phyloP scores from a whole-genome alignment of 2,113 vertebrate genomes.

The Brachypodius melanocephalos region DNA sequence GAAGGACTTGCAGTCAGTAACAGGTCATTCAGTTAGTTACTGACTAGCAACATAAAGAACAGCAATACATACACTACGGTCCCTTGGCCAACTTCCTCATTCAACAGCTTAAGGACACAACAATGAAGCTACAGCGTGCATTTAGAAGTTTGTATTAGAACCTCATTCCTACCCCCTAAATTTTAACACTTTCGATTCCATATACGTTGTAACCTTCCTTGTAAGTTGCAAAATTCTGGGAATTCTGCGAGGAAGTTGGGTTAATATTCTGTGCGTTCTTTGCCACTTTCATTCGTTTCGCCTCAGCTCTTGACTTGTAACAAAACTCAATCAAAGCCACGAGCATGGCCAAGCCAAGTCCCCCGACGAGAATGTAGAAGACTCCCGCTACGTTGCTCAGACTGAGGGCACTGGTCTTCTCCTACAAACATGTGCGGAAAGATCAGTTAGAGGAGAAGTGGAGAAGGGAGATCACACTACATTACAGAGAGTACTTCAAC shows the following conservation, averaged over 20 bases:
- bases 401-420: conserved; percentile 99
- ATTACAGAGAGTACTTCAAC: conserved; percentile 65
- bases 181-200: conserved; percentile 99
- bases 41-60: conserved; percentile 43
- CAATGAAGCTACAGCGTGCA: conserved; percentile 90
- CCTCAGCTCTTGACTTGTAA: conserved; percentile 99
- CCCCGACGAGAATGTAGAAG: conserved; percentile 99
- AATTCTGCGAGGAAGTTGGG: conserved; percentile 99
- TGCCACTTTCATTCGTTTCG: conserved; percentile 99
- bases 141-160: conserved; percentile 91
- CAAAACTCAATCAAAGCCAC: conserved; percentile 99
- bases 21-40: conserved; percentile 55
- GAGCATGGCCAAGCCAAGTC: conserved; percentile 99
- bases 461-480: conserved; percentile 51
- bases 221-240: conserved; percentile 99
- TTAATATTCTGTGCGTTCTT: conserved; percentile 99
- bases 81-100: conserved; percentile 86
- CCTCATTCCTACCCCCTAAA: conserved; percentile 99
- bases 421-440: conserved; percentile 86
- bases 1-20: conserved; percentile 49
- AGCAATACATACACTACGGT: conserved; percentile 76
- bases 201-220: conserved; percentile 99
- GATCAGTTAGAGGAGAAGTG: conserved; percentile 75
- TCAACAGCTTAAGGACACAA: conserved; percentile 84
- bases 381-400: conserved; percentile 99